Conservation (phyloP, 2,888 invertebrate species). For the Clitarchus hookeri region DNA sequence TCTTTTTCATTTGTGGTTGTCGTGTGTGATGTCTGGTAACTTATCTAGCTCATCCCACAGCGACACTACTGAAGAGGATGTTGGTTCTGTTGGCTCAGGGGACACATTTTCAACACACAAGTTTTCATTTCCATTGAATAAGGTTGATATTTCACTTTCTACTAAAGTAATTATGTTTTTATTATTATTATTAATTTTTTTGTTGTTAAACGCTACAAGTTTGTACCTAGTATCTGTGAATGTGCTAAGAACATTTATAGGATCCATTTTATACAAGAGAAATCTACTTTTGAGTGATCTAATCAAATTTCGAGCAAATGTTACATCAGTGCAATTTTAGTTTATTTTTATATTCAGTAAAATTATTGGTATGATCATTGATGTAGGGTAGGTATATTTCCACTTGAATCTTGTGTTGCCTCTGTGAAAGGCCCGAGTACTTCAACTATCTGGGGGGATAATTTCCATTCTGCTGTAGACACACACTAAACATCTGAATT, state of each 20-base stretch:
- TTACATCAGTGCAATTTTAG: not conserved
- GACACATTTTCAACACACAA: no score
- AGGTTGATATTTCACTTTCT: not conserved
- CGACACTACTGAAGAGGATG: not conserved
- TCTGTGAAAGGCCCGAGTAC: not conserved
- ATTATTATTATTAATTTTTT: no score
- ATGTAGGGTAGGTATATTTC: not conserved
- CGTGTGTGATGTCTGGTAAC: not conserved
- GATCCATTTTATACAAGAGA: not conserved
- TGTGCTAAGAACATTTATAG: not conserved
- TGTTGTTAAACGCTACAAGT: no score
- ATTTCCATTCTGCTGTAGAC: not conserved
- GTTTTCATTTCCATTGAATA: not conserved
- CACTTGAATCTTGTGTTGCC: not conserved
- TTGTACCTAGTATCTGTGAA: not conserved
- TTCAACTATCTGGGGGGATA: not conserved
- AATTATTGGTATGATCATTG: constrained; percentile 3
- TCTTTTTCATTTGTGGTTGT: not conserved
- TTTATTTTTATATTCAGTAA: not conserved
- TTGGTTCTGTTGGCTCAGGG: not conserved
- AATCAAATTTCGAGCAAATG: not conserved
- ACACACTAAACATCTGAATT: not conserved
- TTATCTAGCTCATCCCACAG: not conserved
- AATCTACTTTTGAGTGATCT: not conserved
- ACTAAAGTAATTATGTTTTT: no score